Percentiles rank a stretch among this genome's conserved stretches.
Conservation (phyloP, 2,797 vertebrate species). For the Falco novaeseelandiae region DNA sequence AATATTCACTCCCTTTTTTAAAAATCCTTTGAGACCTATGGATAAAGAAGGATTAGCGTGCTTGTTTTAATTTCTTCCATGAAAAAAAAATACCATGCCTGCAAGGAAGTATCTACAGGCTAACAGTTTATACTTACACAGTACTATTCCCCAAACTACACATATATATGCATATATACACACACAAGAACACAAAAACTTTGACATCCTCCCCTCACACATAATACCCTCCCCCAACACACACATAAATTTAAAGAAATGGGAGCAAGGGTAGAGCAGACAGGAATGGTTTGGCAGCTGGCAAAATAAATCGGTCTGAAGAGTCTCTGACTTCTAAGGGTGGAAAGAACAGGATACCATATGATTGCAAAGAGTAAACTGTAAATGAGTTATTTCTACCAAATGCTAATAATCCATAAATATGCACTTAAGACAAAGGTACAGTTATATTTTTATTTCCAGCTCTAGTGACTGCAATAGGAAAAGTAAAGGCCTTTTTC, state of each 20-base stretch:
- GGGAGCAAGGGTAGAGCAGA: not conserved
- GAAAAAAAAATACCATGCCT: not conserved
- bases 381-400: not conserved
- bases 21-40: not conserved
- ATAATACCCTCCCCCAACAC: accelerated
- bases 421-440: not conserved
- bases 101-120: not conserved
- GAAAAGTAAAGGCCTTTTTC: not conserved
- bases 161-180: not conserved
- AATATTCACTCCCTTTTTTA: not conserved
- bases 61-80: not conserved
- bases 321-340: not conserved
- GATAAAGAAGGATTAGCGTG: not conserved
- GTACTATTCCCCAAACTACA: not conserved
- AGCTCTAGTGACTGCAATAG: not conserved
- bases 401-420: not conserved
- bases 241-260: not conserved
- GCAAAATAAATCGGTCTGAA: not conserved
- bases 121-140: not conserved
- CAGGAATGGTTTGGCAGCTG: not conserved
- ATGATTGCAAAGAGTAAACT: not conserved
- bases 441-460: not conserved
- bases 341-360: not conserved
- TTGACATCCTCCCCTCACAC: not conserved
- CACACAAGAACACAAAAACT: not conserved